Base-by-base conservation (phyloP, 2,113 vertebrate species). In the Ornithorhynchus anatinus region DNA sequence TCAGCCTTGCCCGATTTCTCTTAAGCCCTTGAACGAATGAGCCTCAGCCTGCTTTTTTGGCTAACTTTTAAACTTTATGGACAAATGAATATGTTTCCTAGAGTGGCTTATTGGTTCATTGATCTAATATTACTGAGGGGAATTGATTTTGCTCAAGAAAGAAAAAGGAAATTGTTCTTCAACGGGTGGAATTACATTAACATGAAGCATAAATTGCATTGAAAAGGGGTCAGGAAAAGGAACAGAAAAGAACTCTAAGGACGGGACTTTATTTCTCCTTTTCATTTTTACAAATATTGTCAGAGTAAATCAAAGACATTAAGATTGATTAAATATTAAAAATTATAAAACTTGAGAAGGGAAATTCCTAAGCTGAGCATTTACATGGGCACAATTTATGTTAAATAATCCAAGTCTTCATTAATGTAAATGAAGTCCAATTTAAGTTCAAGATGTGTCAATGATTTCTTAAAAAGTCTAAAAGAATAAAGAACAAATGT, bases 391-490 rank as follows among this genome's bases (percentile, higher is more conserved):
- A 87, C 77, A 83, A 77, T 89, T 88, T 84, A 73, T 74, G 79
- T 85, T 73, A 91, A 85, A 79, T 79, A 84, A 77, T 89, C 80
- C 82, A 84, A 84, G 59, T 79, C 76, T 71, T 69, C 72, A 85
- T 67, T 82, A 86, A 89, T 84, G 79, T 81, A 92, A 90, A 90
- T 92, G 72, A 81, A 88, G 81, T 81, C 81, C 86, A 81, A 84
- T 89, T 83, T 87, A 82, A 67, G 79, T 85, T 75, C 80, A 81
- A 84, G 75, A 74, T 86, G 84, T 77, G 78, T 61, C 63, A 35
- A 69, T 63, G 84, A 85, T 85, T 86, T 72, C 79, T 79, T 82
- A 73, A 82, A 31, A 72, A 64, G 79, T 73, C 75, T 62, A 60
- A 74, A 82, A 84, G 51, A 84, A 59, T 72, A 79, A 79, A 74